phyloP scores from a whole-genome alignment of 2,888 invertebrate species.

The Ochropacha duplaris region DNA sequence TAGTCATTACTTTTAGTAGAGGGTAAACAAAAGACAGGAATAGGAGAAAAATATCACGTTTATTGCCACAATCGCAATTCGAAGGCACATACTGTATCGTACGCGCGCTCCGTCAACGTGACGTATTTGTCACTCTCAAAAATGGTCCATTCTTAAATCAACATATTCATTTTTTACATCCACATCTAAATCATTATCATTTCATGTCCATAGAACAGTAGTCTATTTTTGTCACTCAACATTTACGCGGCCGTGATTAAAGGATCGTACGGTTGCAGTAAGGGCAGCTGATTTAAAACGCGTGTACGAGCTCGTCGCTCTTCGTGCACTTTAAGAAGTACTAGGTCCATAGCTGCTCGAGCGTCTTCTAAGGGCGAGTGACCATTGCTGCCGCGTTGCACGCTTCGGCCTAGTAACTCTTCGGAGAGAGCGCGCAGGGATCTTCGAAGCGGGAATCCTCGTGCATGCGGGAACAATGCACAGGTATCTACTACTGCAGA shows the following conservation, averaged over 20 bases:
- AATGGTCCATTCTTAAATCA: conserved; percentile 50
- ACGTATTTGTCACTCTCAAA: conserved; percentile 59
- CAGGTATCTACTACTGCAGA: conserved; percentile 94
- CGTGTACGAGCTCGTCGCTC: conserved; percentile 55
- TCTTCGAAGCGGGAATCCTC: conserved; percentile 91
- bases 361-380: conserved; percentile 98
- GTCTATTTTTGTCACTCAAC: conserved; percentile 53
- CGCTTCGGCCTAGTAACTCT: conserved; percentile 88
- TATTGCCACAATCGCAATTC: conserved; percentile 78
- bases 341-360: conserved; percentile 93
- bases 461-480: conserved; percentile 92
- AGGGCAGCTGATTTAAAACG: conserved; percentile 48
- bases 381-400: conserved; percentile 88
- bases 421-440: conserved; percentile 91
- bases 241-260: conserved; percentile 73
- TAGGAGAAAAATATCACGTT: conserved; percentile 77
- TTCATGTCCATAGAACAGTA: conserved; percentile 63
- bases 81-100: conserved; percentile 76
- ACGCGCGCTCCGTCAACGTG: conserved; percentile 81
- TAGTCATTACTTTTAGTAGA: conserved; percentile 17
- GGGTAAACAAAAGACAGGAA: conserved; percentile 48
- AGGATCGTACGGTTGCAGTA: conserved; percentile 73
- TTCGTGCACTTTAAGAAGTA: conserved; percentile 87
- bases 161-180: conserved; percentile 30
- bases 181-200: conserved; percentile 35